Evolutionary conservation across 2,888 invertebrate genomes (phyloP), one percentile per base, ranked within the genome.

Genomic region (Sialis lutaria): DNA sequence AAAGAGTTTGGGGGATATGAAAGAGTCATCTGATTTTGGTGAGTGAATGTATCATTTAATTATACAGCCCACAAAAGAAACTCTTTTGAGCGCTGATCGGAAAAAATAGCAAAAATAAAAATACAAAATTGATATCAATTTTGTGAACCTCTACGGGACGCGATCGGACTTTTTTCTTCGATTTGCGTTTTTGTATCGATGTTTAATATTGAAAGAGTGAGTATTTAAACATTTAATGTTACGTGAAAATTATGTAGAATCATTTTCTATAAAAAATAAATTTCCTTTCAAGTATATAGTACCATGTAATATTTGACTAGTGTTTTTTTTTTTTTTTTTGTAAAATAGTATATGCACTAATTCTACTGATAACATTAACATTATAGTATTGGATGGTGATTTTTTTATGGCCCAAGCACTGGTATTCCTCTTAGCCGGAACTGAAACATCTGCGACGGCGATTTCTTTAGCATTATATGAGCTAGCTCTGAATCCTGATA

Each of bases 341-440:
- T 10, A 22, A 22, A 22, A 22, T 22, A 22, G 22, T 45, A 33
- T 12, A 32, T 42, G 10, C 30, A 9, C 3, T 32, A 2, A 46
- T 32, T 30, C 41, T 41, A 44, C 2, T 2, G 9, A 12, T 9
- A 9, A 33, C 5, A n/a, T 2, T 32, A 13, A 30, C 9, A 13
- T 55, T 56, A 34, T 50, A 56, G 55, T 49, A 13, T 53, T 58
- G 10, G 58, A 65, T 42, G 58, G 59, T 3, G 55, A 61, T 1
- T 55, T 55, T 47, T 56, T 70, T 50, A 54, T 62, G 0, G 60
- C 70, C 0, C 68, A 71, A 49, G 61, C 67, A 1, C 55, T 70
- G 1, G 64, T 70, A 1, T 72, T 74, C 53, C 71, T 70, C 52
- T 50, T 67, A 1, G 73, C 72, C 30, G 73, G 72, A 2, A 70